phyloP scores from a whole-genome alignment of 2,113 vertebrate species.

The Channa maculata region DNA sequence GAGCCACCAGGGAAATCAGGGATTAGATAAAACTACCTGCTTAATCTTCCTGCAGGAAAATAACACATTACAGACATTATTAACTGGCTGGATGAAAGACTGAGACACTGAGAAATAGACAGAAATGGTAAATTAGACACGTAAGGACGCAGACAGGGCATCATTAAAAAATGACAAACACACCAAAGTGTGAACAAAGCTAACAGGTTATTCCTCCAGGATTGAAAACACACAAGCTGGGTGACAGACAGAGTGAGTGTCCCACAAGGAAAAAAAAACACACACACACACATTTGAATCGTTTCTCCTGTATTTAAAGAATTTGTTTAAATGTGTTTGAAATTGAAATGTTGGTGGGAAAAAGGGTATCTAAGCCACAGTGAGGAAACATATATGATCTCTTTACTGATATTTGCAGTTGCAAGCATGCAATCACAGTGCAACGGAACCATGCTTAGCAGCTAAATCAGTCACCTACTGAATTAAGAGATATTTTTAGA shows the following conservation, averaged over 20 bases:
- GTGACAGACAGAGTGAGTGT: too few relatives aligned
- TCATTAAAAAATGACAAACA: too few relatives aligned
- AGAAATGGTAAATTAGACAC: neutral
- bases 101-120: conserved; percentile 14
- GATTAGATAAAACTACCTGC: conserved; percentile 53
- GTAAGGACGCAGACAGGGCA: too few relatives aligned
- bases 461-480: neutral
- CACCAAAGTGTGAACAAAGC: too few relatives aligned
- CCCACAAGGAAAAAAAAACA: too few relatives aligned
- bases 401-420: too few relatives aligned
- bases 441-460: neutral
- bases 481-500: neutral
- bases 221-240: too few relatives aligned
- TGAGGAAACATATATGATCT: neutral
- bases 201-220: too few relatives aligned
- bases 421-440: neutral
- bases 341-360: neutral
- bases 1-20: conserved; percentile 49
- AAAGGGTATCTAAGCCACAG: too few relatives aligned
- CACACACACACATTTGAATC: too few relatives aligned
- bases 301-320: too few relatives aligned
- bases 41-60: conserved; percentile 25
- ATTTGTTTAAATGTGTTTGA: too few relatives aligned
- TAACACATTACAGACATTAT: conserved; percentile 32
- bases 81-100: conserved; percentile 32